Conservation (phyloP, 2,888 invertebrate genomes). For the Morpho helenor region DNA sequence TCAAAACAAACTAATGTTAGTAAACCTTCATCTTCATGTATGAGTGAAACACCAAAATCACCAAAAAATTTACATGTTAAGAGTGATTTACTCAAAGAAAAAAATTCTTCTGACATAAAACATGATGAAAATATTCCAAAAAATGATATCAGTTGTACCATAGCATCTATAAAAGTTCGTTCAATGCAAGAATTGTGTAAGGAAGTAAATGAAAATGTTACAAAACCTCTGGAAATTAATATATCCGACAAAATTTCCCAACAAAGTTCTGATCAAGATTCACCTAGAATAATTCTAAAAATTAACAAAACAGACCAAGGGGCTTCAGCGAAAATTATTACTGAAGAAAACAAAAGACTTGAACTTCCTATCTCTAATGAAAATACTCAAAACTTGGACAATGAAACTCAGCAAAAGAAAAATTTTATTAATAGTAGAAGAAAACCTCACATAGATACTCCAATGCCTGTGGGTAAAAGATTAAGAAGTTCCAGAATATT, state of each 20-base stretch:
- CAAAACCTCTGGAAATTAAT: slow-evolving; percentile 71
- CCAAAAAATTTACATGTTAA: slow-evolving; percentile 18
- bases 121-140: slow-evolving; percentile 31
- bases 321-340: slow-evolving; percentile 69
- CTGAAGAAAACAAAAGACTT: slow-evolving; percentile 56
- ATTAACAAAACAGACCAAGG: slow-evolving; percentile 81
- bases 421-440: slow-evolving; percentile 52
- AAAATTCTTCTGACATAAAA: slow-evolving; percentile 17
- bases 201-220: slow-evolving; percentile 50
- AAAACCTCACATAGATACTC: slow-evolving; percentile 44
- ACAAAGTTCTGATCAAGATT: slow-evolving; percentile 70
- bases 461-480: slow-evolving; percentile 59
- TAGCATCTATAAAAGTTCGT: slow-evolving; percentile 32
- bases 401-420: slow-evolving; percentile 42
- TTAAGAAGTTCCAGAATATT: slow-evolving; percentile 66
- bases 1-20: slow-evolving; percentile 33
- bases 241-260: slow-evolving; percentile 57
- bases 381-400: slow-evolving; percentile 47
- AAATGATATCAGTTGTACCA: slow-evolving; percentile 24
- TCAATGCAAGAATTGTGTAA: slow-evolving; percentile 46
- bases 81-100: slow-evolving; percentile 20
- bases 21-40: slow-evolving; percentile 34
- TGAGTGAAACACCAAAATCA: slow-evolving; percentile 17
- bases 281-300: slow-evolving; percentile 81
- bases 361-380: slow-evolving; percentile 44